Evolutionary conservation across 2,797 vertebrate species (phyloP), one percentile per base, ranked within the genome.

Genomic region (Anolis apletophallus): DNA sequence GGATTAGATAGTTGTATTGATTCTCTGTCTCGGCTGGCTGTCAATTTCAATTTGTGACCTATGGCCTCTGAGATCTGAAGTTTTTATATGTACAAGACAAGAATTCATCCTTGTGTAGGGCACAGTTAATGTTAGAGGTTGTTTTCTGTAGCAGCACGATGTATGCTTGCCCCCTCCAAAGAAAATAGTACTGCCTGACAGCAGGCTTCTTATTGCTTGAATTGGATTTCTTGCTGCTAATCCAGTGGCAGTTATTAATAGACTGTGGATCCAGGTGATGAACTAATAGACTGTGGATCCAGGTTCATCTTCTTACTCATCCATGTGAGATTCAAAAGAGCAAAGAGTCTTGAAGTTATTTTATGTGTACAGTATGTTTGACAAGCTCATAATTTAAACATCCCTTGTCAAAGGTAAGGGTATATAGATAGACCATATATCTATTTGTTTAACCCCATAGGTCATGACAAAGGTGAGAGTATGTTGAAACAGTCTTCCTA

Each of bases 1-100:
- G 64, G 61, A 83, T 64, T 80, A 46, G 74, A 77, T 79, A 21
- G 10, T 85, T 69, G 29, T 61, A 68, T 21, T 29, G 85, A 86
- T 88, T 73, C 67, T 86, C 52, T 83, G n/a, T 86, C 91, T 93
- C 86, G 82, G 73, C 81, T 74, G 81, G 80, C 76, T 87, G 88
- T 93, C 93, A 91, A 91, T 94, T 94, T 95, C 88, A 93, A 94
- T 93, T 85, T 87, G 80, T 85, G 87, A 83, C 83, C 91, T 91
- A 61, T 93, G 87, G 87, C 89, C 88, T 93, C 80, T 59, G 74
- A 93, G 83, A 86, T 80, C 77, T 88, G 81, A 89, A 91, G 85
- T 89, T 89, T 93, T 92, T 88, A 85, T 88, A 87, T 0, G 17
- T 72, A 93, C 72, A 85, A 89, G 81, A 71, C 88, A 92, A 19